phyloP scores from a whole-genome alignment of 1,140 invertebrate species.

The Drosophila tristis region DNA sequence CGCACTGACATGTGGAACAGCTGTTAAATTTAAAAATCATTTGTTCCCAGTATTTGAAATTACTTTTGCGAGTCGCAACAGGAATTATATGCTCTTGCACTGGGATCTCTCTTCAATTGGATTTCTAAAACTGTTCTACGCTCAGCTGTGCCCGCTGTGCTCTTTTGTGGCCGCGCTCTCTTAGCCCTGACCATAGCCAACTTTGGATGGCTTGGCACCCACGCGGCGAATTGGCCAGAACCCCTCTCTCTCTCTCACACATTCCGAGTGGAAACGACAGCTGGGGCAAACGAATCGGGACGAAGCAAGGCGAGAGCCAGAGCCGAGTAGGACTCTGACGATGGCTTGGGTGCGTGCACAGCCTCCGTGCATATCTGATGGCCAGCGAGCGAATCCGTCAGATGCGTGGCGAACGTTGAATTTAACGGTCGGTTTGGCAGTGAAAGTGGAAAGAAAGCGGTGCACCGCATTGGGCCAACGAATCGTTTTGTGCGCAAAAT shows the following conservation, averaged over 20 bases:
- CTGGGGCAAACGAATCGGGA: conserved; percentile 10
- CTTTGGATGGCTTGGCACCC: conserved; percentile 20
- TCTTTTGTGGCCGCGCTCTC: conserved; percentile 37
- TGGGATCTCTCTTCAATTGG: too few relatives aligned
- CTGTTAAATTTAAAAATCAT: conserved; percentile 15
- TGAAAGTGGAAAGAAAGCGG: conserved; percentile 64
- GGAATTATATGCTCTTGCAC: too few relatives aligned
- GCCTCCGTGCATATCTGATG: conserved; percentile 72
- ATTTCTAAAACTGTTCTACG: conserved; percentile 46
- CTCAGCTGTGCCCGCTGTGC: conserved; percentile 27
- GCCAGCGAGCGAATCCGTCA: conserved; percentile 69
- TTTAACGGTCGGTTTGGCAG: conserved; percentile 82
- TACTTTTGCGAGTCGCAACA: too few relatives aligned
- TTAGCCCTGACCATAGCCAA: conserved; percentile 54
- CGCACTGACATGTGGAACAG: conserved; percentile 37
- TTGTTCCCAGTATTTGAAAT: conserved; percentile 4
- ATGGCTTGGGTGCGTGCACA: conserved; percentile 55
- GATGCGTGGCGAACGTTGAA: conserved; percentile 83
- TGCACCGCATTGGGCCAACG: conserved; percentile 16
- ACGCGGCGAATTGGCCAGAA: conserved; percentile 8
- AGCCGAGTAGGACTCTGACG: conserved; percentile 21
- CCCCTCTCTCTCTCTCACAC: conserved; percentile 31
- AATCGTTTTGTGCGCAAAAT: conserved; percentile 40
- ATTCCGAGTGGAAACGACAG: conserved; percentile 18
- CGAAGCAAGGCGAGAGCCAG: conserved; percentile 36